phyloP scores from a whole-genome alignment of 2,888 invertebrate species.

The Pedicia rivosa region DNA sequence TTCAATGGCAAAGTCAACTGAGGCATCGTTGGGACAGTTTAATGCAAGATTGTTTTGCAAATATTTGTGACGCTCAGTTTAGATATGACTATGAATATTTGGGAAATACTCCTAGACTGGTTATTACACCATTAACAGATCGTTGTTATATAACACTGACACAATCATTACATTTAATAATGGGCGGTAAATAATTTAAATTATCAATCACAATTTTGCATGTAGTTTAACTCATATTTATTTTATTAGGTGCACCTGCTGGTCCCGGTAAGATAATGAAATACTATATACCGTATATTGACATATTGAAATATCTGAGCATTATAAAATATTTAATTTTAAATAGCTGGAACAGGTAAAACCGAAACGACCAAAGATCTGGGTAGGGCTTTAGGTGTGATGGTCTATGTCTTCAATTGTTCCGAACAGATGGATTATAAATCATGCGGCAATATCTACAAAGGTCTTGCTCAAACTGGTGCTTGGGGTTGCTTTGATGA shows the following conservation, averaged over 20 bases:
- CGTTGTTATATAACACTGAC: conserved; percentile 91
- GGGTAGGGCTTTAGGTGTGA: conserved; percentile 82
- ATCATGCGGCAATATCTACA: conserved; percentile 88
- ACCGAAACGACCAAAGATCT: conserved; percentile 95
- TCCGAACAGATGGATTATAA: conserved; percentile 97
- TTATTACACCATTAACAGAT: conserved; percentile 89
- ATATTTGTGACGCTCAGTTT: conserved; percentile 91
- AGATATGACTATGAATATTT: conserved; percentile 85
- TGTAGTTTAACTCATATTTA: too few species aligned
- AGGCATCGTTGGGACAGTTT: conserved; percentile 70
- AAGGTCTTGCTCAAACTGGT: conserved; percentile 47
- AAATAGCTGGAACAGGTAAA: conserved; percentile 54
- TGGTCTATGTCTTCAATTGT: conserved; percentile 97
- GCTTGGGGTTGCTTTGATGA: conserved; percentile 97
- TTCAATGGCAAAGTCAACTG: conserved; percentile 86
- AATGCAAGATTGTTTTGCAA: conserved; percentile 69
- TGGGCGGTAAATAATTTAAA: too few species aligned
- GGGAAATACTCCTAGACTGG: conserved; percentile 84
- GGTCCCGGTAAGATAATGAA: too few species aligned
- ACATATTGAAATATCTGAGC: too few species aligned
- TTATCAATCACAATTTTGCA: too few species aligned
- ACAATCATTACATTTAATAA: conserved; percentile 75
- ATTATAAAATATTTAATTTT: too few species aligned
- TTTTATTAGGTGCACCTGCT: conserved; percentile 93
- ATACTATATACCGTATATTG: too few species aligned